Conservation (phyloP, 2,113 vertebrate genomes). For the Struthio camelus region DNA sequence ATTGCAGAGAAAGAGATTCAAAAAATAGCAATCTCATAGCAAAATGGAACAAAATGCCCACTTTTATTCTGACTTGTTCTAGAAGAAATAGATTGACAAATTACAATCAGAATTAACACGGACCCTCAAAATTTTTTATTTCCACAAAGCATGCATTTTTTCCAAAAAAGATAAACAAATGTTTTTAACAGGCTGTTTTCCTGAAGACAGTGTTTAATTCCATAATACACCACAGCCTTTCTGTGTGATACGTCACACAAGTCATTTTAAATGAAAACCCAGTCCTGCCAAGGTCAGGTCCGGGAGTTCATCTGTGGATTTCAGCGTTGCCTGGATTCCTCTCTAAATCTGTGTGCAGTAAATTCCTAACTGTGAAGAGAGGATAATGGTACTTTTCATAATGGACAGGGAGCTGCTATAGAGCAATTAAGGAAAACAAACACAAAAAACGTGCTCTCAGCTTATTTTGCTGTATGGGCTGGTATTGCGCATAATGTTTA, state of each 20-base stretch:
- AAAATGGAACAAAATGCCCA: not conserved
- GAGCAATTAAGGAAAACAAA: not conserved
- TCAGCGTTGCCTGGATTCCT: not conserved
- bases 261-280: conserved; percentile 30
- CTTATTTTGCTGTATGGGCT: not conserved
- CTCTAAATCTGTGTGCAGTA: not conserved
- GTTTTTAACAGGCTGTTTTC: not conserved
- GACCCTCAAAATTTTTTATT: not conserved
- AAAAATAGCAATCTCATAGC: not conserved
- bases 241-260: not conserved
- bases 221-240: not conserved
- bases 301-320: not conserved
- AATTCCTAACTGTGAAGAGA: not conserved
- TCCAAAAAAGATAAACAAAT: not conserved
- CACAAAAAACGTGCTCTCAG: not conserved
- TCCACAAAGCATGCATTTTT: not conserved
- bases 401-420: not conserved
- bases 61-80: not conserved
- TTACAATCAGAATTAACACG: not conserved
- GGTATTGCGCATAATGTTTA: not conserved
- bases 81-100: not conserved
- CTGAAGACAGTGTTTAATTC: not conserved
- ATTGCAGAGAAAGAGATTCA: not conserved
- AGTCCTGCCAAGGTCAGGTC: not conserved
- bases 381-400: not conserved